Evolutionary conservation across 2,113 vertebrate genomes (phyloP).

Genomic region (Vulpes vulpes): DNA sequence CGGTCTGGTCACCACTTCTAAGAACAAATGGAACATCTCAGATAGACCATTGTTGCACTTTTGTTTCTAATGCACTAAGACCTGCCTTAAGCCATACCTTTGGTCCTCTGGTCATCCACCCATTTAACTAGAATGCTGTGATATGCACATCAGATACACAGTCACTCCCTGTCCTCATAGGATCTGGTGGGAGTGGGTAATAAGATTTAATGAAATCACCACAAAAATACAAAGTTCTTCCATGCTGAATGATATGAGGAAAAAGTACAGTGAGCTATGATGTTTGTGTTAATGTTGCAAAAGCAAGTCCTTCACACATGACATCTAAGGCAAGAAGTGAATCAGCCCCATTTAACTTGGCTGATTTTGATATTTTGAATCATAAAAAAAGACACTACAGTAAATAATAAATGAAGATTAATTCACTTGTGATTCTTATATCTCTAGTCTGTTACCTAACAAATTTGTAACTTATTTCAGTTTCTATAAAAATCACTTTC

Average conservation of each 20-base stretch:
- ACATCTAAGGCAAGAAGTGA: background rate
- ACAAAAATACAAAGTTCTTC: background rate
- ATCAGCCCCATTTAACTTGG: background rate
- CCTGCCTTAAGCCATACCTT: background rate
- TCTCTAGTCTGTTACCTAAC: background rate
- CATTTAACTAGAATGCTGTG: background rate
- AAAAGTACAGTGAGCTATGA: background rate
- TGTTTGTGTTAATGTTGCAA: background rate
- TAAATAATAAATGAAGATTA: background rate
- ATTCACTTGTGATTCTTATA: background rate
- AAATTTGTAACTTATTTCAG: background rate
- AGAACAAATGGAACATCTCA: background rate
- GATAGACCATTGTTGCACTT: background rate
- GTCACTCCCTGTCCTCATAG: background rate
- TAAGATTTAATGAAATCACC: slow-evolving; percentile 32
- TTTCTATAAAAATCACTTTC: slow-evolving; percentile 50
- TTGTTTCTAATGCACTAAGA: background rate
- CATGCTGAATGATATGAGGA: background rate
- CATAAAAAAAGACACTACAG: background rate
- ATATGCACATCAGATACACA: background rate
- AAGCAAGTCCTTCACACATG: background rate
- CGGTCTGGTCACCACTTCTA: background rate
- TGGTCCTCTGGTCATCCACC: background rate
- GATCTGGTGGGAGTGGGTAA: background rate
- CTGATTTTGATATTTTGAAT: background rate